phyloP scores from a whole-genome alignment of 2,888 invertebrate genomes.

The Silvanus unidentatus region DNA sequence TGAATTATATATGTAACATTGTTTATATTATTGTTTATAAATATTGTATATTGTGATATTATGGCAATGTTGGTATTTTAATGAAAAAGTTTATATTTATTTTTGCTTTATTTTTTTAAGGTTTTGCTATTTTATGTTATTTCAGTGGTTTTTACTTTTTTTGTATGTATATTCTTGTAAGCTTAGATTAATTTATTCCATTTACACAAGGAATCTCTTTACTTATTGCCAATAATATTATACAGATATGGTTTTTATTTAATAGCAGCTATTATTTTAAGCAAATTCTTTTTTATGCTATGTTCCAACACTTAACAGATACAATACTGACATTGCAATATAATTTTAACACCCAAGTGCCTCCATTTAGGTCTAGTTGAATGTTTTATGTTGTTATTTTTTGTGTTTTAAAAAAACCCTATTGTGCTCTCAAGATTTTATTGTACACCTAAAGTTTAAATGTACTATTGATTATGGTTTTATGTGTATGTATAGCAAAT shows the following conservation, averaged over 20 bases:
- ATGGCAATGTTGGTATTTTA: slow-evolving; percentile 36
- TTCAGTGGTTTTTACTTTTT: not conserved
- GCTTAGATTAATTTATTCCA: not conserved
- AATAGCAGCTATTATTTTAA: no score
- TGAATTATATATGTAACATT: slow-evolving; percentile 30
- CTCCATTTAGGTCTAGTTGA: slow-evolving; percentile 14
- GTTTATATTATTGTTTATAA: slow-evolving; percentile 14
- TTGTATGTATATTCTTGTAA: not conserved
- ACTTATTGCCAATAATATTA: not conserved
- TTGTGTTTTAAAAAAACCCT: no score
- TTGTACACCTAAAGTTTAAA: not conserved
- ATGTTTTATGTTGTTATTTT: no score
- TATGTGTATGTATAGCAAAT: not conserved
- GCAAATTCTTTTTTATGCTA: slow-evolving; percentile 1
- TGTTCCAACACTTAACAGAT: slow-evolving; percentile 13
- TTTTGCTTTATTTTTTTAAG: slow-evolving; percentile 19
- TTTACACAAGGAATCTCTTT: not conserved
- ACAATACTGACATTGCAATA: slow-evolving; percentile 32
- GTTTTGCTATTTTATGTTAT: slow-evolving; percentile 12
- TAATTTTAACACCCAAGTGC: slow-evolving; percentile 30
- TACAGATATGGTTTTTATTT: no score
- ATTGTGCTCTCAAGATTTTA: no score
- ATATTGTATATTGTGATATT: slow-evolving; percentile 29
- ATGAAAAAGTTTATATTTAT: slow-evolving; percentile 20
- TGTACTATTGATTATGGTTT: not conserved